Evolutionary conservation across 1,140 invertebrate species (phyloP).

Genomic region (Himalopsyche phryganea): DNA sequence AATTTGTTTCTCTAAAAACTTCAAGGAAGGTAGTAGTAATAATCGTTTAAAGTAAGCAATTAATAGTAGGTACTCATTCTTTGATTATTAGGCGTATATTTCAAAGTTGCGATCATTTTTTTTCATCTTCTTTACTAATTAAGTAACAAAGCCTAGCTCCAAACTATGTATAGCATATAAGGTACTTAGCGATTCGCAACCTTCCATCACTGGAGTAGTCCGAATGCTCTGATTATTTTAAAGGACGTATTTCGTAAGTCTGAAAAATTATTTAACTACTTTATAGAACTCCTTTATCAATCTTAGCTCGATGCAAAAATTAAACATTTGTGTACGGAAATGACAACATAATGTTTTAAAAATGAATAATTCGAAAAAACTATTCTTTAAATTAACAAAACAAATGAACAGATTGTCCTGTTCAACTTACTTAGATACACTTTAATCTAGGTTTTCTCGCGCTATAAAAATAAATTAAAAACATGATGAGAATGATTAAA

Average conservation of each 20-base stretch:
- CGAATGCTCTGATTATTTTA: conserved; percentile 27
- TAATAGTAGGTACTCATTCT: conserved; percentile 26
- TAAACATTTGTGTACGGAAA: no score
- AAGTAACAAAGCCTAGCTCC: conserved; percentile 31
- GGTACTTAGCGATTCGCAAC: conserved; percentile 22
- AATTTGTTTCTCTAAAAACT: conserved; percentile 27
- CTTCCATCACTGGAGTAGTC: conserved; percentile 10
- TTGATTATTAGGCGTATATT: conserved; percentile 30
- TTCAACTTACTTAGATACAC: no score
- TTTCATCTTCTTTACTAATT: conserved; percentile 2
- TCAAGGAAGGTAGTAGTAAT: conserved; percentile 28
- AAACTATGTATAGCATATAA: conserved; percentile 27
- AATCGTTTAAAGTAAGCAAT: conserved; percentile 30
- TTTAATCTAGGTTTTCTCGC: no score
- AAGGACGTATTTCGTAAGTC: conserved; percentile 35
- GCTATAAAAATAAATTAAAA: no score
- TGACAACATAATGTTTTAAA: no score
- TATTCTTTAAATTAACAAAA: no score
- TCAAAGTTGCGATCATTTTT: conserved; percentile 25
- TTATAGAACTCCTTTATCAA: conserved; percentile 2
- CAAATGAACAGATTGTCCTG: no score
- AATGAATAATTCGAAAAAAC: no score
- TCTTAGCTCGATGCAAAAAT: conserved; percentile 1
- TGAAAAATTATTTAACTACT: conserved; percentile 32
- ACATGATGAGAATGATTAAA: no score